Base-by-base conservation (phyloP, 2,888 invertebrate genomes). In the Muschampia plurimacula region DNA sequence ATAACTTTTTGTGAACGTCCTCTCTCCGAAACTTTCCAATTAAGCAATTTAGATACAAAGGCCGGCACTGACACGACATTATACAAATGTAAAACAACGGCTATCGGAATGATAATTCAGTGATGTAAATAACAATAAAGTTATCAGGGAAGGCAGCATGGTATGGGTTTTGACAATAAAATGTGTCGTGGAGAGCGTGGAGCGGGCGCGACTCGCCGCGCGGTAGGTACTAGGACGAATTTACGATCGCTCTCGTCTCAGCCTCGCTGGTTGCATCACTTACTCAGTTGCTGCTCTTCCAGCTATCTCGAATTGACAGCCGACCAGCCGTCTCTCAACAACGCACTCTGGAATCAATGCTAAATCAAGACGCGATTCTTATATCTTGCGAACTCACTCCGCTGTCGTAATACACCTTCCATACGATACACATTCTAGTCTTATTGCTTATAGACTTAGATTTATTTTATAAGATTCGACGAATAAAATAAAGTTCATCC, bases 121-220 rank as follows among this genome's bases (percentile, higher is more conserved):
- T 86, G 90, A 90, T 91, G 93, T 93, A 93, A 93, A 94, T 93
- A 93, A 93, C 93, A 92, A 93, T 93, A 93, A 92, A 89, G 89
- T 93, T 93, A 94, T 94, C 93, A 85, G 89, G 82, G 82, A 86
- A 88, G 85, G 86, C 86, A 87, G 85, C 84, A 82, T 83, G 79
- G 85, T 91, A 91, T 93, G 90, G 90, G 90, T 91, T 93, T 92
- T 92, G 91, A 92, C 92, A 92, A 91, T 93, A 92, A 93, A 93
- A 92, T 86, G 89, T 86, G 82, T 83, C 86, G 85, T 85, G 84
- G 87, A 85, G 89, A 79, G 85, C 81, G 78, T 75, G 78, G 81
- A 81, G 83, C 83, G 81, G 81, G 79, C 84, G 80, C 87, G 86
- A 83, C 88, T 86, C 84, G 86, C 85, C 85, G 84, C 83, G 85